Conservation (phyloP, 2,888 invertebrate species). For the Tanypteryx hageni region DNA sequence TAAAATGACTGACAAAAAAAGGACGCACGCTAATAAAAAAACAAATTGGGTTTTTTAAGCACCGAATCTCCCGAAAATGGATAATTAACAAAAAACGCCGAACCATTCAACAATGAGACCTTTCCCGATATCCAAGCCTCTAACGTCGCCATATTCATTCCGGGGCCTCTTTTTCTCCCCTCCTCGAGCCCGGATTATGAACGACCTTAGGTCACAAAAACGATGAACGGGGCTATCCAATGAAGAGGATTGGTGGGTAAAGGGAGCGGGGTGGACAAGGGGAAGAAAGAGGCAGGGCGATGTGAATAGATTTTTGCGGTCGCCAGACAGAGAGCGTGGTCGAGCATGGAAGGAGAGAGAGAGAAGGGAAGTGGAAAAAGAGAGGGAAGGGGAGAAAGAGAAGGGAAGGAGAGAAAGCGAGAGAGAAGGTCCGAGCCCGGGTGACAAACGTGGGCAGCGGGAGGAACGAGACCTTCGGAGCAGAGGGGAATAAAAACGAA, state of each 20-base stretch:
- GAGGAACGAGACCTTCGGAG: not conserved
- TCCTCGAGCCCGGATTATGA: constrained; percentile 23
- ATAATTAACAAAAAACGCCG: constrained; percentile 7
- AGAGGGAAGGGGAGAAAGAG: not conserved
- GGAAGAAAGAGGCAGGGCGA: not conserved
- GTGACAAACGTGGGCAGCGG: not conserved
- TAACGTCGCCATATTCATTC: not conserved
- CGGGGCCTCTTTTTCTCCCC: not conserved
- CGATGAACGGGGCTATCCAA: not conserved
- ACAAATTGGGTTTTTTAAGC: not conserved
- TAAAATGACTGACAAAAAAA: too few relatives aligned
- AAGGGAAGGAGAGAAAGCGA: not conserved
- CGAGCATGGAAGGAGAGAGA: constrained; percentile 12
- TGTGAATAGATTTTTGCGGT: constrained; percentile 26
- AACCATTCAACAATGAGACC: constrained; percentile 40
- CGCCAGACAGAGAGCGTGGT: not conserved
- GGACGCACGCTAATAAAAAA: too few relatives aligned
- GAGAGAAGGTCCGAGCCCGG: not conserved
- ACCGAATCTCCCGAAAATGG: not conserved
- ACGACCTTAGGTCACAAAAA: constrained; percentile 56
- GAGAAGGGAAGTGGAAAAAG: not conserved
- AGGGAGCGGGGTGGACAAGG: not conserved
- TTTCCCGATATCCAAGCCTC: not conserved
- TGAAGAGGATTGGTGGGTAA: not conserved
- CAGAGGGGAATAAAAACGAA: not conserved